phyloP scores from a whole-genome alignment of 1,140 invertebrate genomes.

The Oscheius sp. region DNA sequence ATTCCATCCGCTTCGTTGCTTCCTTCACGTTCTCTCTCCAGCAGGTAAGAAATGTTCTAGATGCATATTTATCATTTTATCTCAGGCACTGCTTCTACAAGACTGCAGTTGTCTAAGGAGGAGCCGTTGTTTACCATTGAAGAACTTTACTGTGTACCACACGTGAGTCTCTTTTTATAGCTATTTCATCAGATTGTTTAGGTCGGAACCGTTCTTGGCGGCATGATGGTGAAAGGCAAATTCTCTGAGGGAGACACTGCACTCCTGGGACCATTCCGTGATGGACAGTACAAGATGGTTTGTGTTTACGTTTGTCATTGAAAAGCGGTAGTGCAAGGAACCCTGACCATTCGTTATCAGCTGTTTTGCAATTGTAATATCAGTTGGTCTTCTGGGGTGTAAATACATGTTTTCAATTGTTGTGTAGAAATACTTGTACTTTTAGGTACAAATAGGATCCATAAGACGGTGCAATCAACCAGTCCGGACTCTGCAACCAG shows the following conservation, averaged over 20 bases:
- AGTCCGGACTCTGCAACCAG: conserved; percentile 72
- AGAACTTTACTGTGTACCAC: conserved; percentile 80
- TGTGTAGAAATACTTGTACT: neutral
- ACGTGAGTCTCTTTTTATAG: conserved; percentile 52
- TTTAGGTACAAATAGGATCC: conserved; percentile 10
- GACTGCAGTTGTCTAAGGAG: conserved; percentile 61
- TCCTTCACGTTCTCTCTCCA: conserved; percentile 38
- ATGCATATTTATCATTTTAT: neutral
- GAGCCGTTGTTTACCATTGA: conserved; percentile 86
- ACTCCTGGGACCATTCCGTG: conserved; percentile 68
- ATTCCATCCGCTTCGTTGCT: conserved; percentile 18
- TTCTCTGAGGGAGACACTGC: conserved; percentile 79
- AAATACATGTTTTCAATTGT: conserved; percentile 24
- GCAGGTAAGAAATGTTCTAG: conserved; percentile 12
- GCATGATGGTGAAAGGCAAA: conserved; percentile 76
- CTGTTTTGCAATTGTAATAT: neutral
- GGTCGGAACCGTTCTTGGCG: conserved; percentile 75
- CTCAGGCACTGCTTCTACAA: neutral
- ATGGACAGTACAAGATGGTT: conserved; percentile 60
- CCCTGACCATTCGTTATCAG: neutral
- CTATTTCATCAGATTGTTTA: conserved; percentile 38
- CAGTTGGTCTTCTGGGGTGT: conserved; percentile 34
- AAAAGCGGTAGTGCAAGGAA: no score
- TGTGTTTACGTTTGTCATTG: neutral
- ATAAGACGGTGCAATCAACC: conserved; percentile 51